These are phyloP conservation scores for Augochlorella aurata DNA, from an alignment of 2,888 invertebrate genomes.

Conservation along the genomic window DNA sequence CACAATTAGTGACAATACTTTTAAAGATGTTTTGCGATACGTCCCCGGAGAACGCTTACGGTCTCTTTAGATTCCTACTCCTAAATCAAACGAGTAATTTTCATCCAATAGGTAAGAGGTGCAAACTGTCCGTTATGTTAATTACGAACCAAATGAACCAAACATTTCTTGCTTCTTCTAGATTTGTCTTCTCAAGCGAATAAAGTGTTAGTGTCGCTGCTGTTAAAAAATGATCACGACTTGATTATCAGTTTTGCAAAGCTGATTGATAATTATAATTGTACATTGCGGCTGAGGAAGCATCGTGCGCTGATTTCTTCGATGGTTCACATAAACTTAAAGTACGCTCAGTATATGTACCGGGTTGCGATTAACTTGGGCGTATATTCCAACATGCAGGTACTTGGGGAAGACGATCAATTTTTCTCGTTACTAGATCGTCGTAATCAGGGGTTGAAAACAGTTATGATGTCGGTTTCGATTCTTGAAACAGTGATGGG, in stretches of 20 bases:
- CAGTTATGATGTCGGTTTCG: no score
- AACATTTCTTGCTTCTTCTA: constrained; percentile 45
- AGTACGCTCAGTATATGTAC: constrained; percentile 68
- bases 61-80: constrained; percentile 68
- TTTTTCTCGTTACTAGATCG: not conserved
- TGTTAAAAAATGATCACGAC: constrained; percentile 51
- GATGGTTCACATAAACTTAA: constrained; percentile 63
- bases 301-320: constrained; percentile 65
- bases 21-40: constrained; percentile 65
- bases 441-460: no score
- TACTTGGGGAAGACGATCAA: constrained; percentile 39
- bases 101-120: constrained; percentile 72
- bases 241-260: constrained; percentile 56
- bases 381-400: constrained; percentile 67
- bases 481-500: no score
- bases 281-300: constrained; percentile 55
- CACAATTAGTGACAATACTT: constrained; percentile 65
- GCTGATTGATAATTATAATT: constrained; percentile 63
- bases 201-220: constrained; percentile 58
- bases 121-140: not conserved
- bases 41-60: constrained; percentile 64
- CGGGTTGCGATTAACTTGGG: constrained; percentile 68
- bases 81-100: constrained; percentile 68
- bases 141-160: not conserved
- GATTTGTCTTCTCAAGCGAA: constrained; percentile 67